phyloP scores from a whole-genome alignment of 2,888 invertebrate species.

The Eurois occulta region DNA sequence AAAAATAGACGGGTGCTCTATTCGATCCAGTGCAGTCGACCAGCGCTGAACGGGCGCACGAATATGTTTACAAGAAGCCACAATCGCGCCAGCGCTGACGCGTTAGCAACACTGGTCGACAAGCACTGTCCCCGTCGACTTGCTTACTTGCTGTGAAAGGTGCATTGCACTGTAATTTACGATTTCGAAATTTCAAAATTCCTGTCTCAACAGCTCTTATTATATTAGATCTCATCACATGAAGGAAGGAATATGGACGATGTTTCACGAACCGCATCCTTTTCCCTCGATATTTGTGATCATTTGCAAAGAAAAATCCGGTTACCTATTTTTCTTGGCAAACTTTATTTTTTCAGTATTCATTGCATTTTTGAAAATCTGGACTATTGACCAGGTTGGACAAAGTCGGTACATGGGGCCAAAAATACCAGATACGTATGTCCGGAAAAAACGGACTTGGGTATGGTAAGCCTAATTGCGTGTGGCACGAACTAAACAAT shows the following conservation, averaged over 20 bases:
- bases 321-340: not conserved
- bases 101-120: no score
- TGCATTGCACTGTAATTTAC: no score
- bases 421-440: not conserved
- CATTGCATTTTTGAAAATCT: not conserved
- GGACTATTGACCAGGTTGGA: not conserved
- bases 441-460: not conserved
- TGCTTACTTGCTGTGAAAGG: no score
- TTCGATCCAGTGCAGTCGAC: no score
- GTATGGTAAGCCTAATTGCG: not conserved
- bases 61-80: no score
- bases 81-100: no score
- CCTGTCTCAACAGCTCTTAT: no score
- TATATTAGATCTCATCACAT: no score
- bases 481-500: constrained; percentile 62
- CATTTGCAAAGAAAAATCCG: not conserved
- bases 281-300: not conserved
- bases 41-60: no score
- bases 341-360: not conserved
- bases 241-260: not conserved
- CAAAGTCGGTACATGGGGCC: not conserved
- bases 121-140: no score
- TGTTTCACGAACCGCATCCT: not conserved
- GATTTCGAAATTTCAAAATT: no score
- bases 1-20: no score